These are phyloP conservation scores for Desmodus rotundus DNA, from an alignment of 2,113 vertebrate genomes.

Conservation along the genomic window DNA sequence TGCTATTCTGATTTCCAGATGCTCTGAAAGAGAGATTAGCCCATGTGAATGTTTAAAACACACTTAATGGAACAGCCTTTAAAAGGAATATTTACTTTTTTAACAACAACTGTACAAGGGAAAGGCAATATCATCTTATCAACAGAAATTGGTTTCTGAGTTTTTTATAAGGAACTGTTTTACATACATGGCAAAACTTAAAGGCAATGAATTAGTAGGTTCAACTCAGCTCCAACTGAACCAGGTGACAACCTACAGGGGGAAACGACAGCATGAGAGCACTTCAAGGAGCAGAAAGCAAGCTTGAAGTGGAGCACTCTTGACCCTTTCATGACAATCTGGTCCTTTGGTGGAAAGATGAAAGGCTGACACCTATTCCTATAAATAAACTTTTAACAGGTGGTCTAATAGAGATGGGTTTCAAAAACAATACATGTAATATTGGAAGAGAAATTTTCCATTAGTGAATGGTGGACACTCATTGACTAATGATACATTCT, in stretches of 20 bases:
- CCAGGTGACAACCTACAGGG: background rate
- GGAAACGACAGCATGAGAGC: background rate
- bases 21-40: background rate
- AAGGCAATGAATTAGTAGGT: background rate
- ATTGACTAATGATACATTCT: constrained; percentile 53
- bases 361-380: background rate
- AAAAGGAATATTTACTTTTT: background rate
- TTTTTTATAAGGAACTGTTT: background rate
- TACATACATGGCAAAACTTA: background rate
- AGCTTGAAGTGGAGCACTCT: background rate
- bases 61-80: background rate
- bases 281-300: background rate
- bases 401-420: constrained; percentile 14
- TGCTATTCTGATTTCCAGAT: background rate
- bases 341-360: background rate
- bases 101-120: background rate
- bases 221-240: background rate
- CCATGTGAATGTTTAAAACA: background rate
- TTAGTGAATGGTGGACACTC: background rate
- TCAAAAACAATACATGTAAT: background rate
- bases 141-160: background rate
- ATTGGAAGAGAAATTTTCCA: background rate
- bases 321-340: background rate
- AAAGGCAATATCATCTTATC: background rate
- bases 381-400: constrained; percentile 26